A percentile compares a stretch with the other conserved stretches of the same genome.
Conservation (phyloP, 2,888 invertebrate species). For the Helobdella robusta region DNA sequence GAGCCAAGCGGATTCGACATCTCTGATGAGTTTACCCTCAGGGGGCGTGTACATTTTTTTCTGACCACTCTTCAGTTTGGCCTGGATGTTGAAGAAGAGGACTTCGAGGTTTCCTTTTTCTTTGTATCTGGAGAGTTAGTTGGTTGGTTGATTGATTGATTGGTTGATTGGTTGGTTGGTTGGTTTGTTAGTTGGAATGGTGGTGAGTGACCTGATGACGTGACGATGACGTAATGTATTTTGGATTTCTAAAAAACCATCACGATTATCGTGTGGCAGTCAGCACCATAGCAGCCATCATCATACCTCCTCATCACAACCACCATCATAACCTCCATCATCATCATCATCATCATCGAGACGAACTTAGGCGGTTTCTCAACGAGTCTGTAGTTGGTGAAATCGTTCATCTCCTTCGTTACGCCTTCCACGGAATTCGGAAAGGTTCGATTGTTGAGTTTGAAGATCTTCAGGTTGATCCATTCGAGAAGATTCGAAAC, state of each 20-base stretch:
- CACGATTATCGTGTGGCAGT: no score
- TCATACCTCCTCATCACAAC: background rate
- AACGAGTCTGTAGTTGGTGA: slow-evolving; percentile 87
- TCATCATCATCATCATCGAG: background rate
- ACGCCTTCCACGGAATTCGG: slow-evolving; percentile 91
- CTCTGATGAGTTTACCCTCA: slow-evolving; percentile 80
- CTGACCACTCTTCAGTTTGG: slow-evolving; percentile 82
- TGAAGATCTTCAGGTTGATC: slow-evolving; percentile 75
- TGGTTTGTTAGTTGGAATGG: background rate
- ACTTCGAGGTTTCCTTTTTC: slow-evolving; percentile 88
- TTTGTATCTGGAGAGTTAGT: slow-evolving; percentile 61
- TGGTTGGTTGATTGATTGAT: slow-evolving; percentile 2
- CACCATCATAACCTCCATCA: background rate
- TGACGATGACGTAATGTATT: background rate
- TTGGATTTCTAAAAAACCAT: background rate
- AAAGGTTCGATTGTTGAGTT: slow-evolving; percentile 73
- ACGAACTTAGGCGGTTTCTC: slow-evolving; percentile 92
- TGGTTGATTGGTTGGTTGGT: background rate
- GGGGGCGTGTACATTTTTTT: slow-evolving; percentile 44
- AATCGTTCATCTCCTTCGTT: slow-evolving; percentile 73
- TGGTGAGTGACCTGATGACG: background rate
- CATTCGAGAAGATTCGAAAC: slow-evolving; percentile 79
- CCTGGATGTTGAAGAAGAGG: slow-evolving; percentile 89
- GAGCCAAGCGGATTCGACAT: slow-evolving; percentile 90
- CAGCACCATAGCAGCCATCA: no score